Evolutionary conservation across 2,888 invertebrate species (phyloP), one percentile per base, ranked within the genome.

Genomic region (Drosophila lacicola): DNA sequence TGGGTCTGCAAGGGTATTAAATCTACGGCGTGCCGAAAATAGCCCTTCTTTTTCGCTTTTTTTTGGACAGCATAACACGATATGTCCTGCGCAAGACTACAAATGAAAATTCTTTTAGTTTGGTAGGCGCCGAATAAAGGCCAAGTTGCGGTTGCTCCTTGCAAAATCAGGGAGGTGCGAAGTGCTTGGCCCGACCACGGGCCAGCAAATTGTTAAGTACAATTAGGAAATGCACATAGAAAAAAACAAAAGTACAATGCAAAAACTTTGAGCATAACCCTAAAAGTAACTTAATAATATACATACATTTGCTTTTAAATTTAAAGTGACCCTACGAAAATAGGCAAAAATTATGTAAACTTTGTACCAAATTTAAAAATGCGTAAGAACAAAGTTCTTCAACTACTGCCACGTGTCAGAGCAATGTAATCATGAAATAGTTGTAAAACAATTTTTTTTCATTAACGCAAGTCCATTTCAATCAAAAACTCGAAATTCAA

Each of bases 81-180:
- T 60, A 62, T 64, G 62, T 46, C 47, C 34, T 47, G 37, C 29
- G 29, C 44, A 68, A 39, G n/a, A 50, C 50, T 33, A 34, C 55
- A 14, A 36, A 46, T 53, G 67, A 17, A 58, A 17, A n/a, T 17
- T 53, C 50, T 25, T 56, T 58, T 53, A 41, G 14, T 17, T 44
- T 41, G 36, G 11, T 11, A 4, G 25, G 17, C 11, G 13, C 17
- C n/a, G 19, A 41, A 19, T 25, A 10, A 9, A 8, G 17, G 25
- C n/a, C 47, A 57, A 25, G 36, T 8, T 49, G 57, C 4, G 49
- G 42, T 21, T 25, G 17, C 6, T 53, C 8, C 46, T 46, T 46
- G 51, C 19, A 58, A 71, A 70, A 60, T 47, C 51, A 69, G 47
- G 9, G 21, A 41, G 6, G 36, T 51, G 68, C 55, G 25, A 55